These are phyloP conservation scores for Mesochorus sp. DNA, from an alignment of 2,888 invertebrate species.

Conservation along the genomic window DNA sequence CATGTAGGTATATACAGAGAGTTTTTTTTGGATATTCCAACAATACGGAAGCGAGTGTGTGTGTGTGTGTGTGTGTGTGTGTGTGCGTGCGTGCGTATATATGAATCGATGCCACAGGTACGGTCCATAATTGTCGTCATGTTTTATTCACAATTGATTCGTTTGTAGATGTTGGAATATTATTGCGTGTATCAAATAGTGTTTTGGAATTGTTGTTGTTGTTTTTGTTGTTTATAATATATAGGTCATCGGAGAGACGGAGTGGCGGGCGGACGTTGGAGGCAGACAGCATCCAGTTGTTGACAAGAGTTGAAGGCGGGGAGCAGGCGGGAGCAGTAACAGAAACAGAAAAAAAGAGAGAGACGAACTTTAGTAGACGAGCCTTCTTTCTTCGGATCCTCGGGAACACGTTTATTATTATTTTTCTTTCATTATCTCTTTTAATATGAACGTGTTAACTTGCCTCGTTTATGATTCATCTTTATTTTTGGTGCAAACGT, in stretches of 20 bases:
- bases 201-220: slow-evolving; percentile 60
- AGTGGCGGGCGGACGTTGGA: slow-evolving; percentile 82
- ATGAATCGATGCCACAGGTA: slow-evolving; percentile 5
- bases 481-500: not conserved
- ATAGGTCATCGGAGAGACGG: slow-evolving; percentile 80
- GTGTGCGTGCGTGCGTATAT: too few relatives aligned
- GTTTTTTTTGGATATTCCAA: slow-evolving; percentile 21
- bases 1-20: slow-evolving; percentile 49
- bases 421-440: slow-evolving; percentile 44
- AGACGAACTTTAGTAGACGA: slow-evolving; percentile 80
- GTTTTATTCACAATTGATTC: slow-evolving; percentile 31
- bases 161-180: slow-evolving; percentile 26
- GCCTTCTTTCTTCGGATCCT: slow-evolving; percentile 70
- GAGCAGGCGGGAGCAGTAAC: slow-evolving; percentile 82
- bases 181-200: slow-evolving; percentile 35
- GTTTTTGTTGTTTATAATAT: slow-evolving; percentile 63
- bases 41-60: slow-evolving; percentile 53
- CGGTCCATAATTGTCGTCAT: slow-evolving; percentile 49
- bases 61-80: too few relatives aligned
- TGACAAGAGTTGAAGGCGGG: slow-evolving; percentile 82
- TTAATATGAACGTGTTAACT: slow-evolving; percentile 1
- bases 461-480: slow-evolving; percentile 8
- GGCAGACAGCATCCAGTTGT: slow-evolving; percentile 82
- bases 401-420: slow-evolving; percentile 54
- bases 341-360: slow-evolving; percentile 82